Evolutionary conservation across 2,888 invertebrate species (phyloP).

Genomic region (Agrotis puta): DNA sequence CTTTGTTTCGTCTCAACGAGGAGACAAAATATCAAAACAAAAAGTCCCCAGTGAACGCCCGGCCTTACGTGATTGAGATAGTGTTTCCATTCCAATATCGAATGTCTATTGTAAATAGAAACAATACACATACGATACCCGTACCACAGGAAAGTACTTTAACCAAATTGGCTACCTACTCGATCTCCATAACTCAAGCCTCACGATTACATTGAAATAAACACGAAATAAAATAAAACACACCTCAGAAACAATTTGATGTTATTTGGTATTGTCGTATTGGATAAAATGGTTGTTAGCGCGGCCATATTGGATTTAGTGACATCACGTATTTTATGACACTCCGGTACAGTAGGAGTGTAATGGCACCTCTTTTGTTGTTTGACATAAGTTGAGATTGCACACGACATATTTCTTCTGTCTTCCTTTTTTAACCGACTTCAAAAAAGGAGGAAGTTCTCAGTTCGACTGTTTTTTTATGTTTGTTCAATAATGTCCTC

Average conservation of each 20-base stretch:
- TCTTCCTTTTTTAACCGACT: no score
- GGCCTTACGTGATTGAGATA: no score
- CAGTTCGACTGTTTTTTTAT: no score
- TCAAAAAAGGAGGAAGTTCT: no score
- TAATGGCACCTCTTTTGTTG: constrained; percentile 26
- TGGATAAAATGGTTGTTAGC: constrained; percentile 39
- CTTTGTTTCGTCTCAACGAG: no score
- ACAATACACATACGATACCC: no score
- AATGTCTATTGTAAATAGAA: no score
- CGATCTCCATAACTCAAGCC: constrained; percentile 22
- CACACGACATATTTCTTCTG: not conserved
- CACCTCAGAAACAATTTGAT: constrained; percentile 36
- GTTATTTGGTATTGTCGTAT: constrained; percentile 27
- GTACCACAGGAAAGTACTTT: not conserved
- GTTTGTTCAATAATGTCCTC: no score
- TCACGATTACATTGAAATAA: constrained; percentile 28
- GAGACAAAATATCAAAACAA: no score
- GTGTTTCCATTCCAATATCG: no score
- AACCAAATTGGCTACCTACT: not conserved
- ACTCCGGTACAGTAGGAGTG: constrained; percentile 16
- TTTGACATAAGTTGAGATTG: constrained; percentile 26
- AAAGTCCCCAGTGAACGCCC: no score
- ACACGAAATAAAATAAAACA: constrained; percentile 27
- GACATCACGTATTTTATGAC: constrained; percentile 49
- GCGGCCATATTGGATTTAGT: constrained; percentile 48